phyloP scores from a whole-genome alignment of 2,113 vertebrate genomes.

The Plectropomus leopardus region DNA sequence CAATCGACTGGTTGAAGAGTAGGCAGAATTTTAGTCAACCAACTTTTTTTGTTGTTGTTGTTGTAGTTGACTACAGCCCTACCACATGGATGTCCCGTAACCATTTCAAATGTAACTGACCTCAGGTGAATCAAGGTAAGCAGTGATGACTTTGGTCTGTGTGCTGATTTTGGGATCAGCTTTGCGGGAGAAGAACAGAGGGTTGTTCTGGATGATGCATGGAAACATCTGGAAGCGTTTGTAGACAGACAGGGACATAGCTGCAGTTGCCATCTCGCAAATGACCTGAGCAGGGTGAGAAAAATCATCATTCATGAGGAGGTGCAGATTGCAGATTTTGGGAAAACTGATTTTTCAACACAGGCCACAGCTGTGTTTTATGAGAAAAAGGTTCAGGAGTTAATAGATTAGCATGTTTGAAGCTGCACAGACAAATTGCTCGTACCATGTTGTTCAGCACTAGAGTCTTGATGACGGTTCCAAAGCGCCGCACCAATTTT shows the following conservation, averaged over 20 bases:
- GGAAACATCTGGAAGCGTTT: constrained; percentile 78
- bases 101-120: constrained; percentile 20
- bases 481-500: constrained; percentile 78
- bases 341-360: not conserved
- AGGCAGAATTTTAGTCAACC: too few relatives aligned
- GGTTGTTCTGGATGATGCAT: constrained; percentile 77
- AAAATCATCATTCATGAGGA: not conserved
- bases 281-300: constrained; percentile 65
- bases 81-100: not conserved
- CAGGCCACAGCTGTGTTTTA: not conserved
- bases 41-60: too few relatives aligned
- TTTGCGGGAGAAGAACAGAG: constrained; percentile 75
- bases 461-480: constrained; percentile 67
- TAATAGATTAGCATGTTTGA: not conserved
- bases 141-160: constrained; percentile 12
- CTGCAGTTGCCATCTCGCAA: constrained; percentile 77
- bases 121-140: constrained; percentile 32
- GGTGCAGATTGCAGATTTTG: not conserved
- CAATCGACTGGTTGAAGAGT: too few relatives aligned
- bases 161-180: constrained; percentile 57
- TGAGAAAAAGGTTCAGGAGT: not conserved
- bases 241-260: constrained; percentile 69
- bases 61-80: too few relatives aligned
- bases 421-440: not conserved
- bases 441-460: constrained; percentile 72